Evolutionary conservation across 2,888 invertebrate genomes (phyloP).

Genomic region (Bembecia ichneumoniformis): DNA sequence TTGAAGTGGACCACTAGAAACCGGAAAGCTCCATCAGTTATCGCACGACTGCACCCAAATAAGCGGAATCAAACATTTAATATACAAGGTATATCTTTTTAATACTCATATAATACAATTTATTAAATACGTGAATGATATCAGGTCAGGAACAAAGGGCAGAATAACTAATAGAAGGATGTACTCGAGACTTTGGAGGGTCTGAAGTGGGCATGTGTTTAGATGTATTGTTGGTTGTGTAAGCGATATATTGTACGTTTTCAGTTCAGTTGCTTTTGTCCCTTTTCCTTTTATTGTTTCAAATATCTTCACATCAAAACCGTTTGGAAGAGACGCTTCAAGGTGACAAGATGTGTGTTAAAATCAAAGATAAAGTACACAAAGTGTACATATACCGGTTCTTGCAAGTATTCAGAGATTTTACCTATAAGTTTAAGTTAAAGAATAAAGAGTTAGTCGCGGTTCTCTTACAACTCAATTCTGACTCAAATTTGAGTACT

Average conservation of each 20-base stretch:
- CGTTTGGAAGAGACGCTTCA: background rate
- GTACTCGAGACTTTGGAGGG: slow-evolving; percentile 18
- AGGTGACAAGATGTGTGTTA: no score
- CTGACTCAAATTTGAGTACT: no score
- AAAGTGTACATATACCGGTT: no score
- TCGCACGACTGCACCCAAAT: slow-evolving; percentile 50
- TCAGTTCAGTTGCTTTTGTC: background rate
- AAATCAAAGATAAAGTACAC: no score
- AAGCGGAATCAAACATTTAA: slow-evolving; percentile 23
- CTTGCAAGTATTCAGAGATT: no score
- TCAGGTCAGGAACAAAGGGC: slow-evolving; percentile 20
- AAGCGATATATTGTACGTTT: slow-evolving; percentile 5
- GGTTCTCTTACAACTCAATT: no score
- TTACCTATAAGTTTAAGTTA: no score
- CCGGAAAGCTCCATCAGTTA: slow-evolving; percentile 62
- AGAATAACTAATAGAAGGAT: slow-evolving; percentile 22
- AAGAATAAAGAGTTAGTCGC: no score
- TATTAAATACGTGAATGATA: slow-evolving; percentile 33
- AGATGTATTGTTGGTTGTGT: slow-evolving; percentile 10
- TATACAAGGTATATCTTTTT: slow-evolving; percentile 61
- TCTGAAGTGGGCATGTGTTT: slow-evolving; percentile 23
- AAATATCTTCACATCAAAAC: background rate
- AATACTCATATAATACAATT: slow-evolving; percentile 56
- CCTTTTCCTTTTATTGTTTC: background rate
- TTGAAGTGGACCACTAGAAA: slow-evolving; percentile 45